Evolutionary conservation across 64 coral and sea anemone species (phyloP), one percentile per base, ranked within the genome.

Genomic region (Pocillopora verrucosa): DNA sequence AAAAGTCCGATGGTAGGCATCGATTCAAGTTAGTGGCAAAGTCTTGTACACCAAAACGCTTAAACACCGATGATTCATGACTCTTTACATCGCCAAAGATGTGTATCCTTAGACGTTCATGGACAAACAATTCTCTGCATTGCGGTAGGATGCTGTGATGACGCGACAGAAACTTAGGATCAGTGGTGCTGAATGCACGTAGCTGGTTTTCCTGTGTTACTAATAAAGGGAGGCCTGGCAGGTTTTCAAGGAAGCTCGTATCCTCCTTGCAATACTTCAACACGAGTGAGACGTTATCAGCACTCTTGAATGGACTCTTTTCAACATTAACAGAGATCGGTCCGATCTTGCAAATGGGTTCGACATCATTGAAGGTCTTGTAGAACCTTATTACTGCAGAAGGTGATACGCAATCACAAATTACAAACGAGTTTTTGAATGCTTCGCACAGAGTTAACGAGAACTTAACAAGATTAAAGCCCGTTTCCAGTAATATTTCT

Each of bases 211-310:
- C 96, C 56, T 90, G 60, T 1, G 96, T 98, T 26, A 98, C 75
- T 20, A 98, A 84, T 64, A 98, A 70, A 36, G 96, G 96, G 73
- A 98, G 83, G 4, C 90, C 96, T 64, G 87, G 22, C 0, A 98
- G 84, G 22, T 78, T 92, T 13, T 72, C 58, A 2, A 80, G 56
- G 38, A 98, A 98, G 0, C 76, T 7, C 36, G 34, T 11, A n/a
- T 77, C 81, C 58, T 65, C 37, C 59, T 84, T 94, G 41, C 96
- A 98, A 36, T 98, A 98, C 1, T 74, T 65, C 10, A 94, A 84
- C 15, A 98, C 36, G 2, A 67, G 15, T 1, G 58, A 13, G 7
- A 98, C 75, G 19, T 19, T 11, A 5, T 22, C 4, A 0, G 76
- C 72, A 17, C 37, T 78, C 41, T 84, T 38, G 17, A 98, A 90